These are phyloP conservation scores for Enteromius treurensis DNA, from an alignment of 2,797 vertebrate genomes.

Conservation along the genomic window DNA sequence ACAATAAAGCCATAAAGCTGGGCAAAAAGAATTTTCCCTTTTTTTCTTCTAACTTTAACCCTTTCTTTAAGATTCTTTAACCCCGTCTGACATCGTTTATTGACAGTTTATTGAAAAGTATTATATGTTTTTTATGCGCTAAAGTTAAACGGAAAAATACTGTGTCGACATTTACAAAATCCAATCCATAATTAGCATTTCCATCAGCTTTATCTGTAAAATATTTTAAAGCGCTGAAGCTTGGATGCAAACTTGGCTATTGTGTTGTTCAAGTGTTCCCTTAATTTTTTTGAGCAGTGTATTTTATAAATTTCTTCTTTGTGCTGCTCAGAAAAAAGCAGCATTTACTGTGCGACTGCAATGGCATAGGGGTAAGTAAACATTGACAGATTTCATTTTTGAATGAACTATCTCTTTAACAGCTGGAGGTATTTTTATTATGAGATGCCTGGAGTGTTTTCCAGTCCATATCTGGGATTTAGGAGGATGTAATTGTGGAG, in stretches of 20 bases:
- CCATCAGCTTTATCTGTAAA: too few species aligned
- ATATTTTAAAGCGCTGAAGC: too few species aligned
- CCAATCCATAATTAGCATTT: too few species aligned
- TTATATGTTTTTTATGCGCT: not conserved
- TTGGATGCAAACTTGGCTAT: too few species aligned
- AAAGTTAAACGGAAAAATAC: too few species aligned
- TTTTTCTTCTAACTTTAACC: not conserved
- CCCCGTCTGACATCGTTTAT: not conserved
- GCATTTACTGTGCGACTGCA: not conserved
- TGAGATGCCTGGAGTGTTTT: constrained; percentile 27
- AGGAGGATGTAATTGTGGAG: constrained; percentile 45
- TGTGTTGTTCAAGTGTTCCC: too few species aligned
- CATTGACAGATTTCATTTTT: not conserved
- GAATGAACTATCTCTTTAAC: not conserved
- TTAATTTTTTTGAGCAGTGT: too few species aligned
- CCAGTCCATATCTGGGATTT: constrained; percentile 13
- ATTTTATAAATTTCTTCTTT: not conserved
- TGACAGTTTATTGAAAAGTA: not conserved
- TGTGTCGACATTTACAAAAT: too few species aligned
- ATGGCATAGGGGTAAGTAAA: not conserved
- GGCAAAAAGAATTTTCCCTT: not conserved
- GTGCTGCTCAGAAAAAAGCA: not conserved
- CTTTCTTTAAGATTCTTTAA: not conserved
- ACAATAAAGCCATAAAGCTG: not conserved
- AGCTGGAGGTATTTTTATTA: not conserved